Percentiles rank a stretch among this genome's conserved stretches.
These are phyloP conservation scores for Mamestra configurata DNA, from an alignment of 1,140 invertebrate species.

Conservation along the genomic window DNA sequence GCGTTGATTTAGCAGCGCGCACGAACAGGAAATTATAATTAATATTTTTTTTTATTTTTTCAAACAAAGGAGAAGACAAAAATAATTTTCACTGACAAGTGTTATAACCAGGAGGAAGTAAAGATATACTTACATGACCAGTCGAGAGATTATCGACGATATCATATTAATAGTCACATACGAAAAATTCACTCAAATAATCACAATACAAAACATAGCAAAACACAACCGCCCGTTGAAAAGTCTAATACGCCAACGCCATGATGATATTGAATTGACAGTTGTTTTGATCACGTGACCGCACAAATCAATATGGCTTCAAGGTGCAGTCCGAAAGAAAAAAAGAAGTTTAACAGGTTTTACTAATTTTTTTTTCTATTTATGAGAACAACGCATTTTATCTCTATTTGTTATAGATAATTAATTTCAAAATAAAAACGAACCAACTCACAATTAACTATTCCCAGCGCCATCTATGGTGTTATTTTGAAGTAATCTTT, in stretches of 20 bases:
- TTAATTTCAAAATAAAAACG: too few relatives aligned
- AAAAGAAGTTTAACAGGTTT: neutral
- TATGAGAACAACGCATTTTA: neutral
- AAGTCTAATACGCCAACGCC: conserved; percentile 81
- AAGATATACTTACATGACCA: conserved; percentile 91
- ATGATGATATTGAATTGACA: conserved; percentile 79
- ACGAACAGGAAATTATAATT: conserved; percentile 27
- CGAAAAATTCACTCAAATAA: conserved; percentile 76
- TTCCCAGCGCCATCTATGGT: conserved; percentile 3
- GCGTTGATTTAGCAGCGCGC: neutral
- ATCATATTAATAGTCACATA: conserved; percentile 90
- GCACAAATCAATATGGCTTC: conserved; percentile 80
- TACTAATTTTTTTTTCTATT: neutral
- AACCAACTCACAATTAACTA: too few relatives aligned
- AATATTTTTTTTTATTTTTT: conserved; percentile 27
- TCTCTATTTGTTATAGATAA: too few relatives aligned
- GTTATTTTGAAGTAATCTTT: too few relatives aligned
- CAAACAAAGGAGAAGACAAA: conserved; percentile 47
- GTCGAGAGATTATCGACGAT: conserved; percentile 91
- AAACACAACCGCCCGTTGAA: conserved; percentile 81
- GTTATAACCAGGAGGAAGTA: conserved; percentile 29
- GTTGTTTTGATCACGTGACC: conserved; percentile 87
- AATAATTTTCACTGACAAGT: conserved; percentile 11
- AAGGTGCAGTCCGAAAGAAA: neutral
- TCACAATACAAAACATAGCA: conserved; percentile 84